A percentile compares a stretch with the other conserved stretches of the same genome.
Conservation (phyloP, 1,140 invertebrate genomes). For the Caenorhabditis brenneri region DNA sequence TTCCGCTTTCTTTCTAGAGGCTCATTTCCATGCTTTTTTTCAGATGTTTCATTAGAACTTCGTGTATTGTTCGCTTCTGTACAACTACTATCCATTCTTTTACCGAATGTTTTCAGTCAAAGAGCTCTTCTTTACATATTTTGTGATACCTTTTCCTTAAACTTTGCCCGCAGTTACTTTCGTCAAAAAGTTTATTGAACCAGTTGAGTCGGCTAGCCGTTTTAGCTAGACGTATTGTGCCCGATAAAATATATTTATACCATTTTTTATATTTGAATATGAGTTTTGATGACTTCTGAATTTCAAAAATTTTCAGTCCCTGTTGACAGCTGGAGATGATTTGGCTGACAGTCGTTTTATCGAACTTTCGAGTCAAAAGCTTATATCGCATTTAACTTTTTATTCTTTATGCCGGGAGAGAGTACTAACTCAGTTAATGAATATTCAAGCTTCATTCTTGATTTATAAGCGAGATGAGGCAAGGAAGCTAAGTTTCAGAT, state of each 20-base stretch:
- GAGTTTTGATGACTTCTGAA: neutral
- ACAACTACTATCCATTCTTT: neutral
- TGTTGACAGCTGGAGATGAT: too few species aligned
- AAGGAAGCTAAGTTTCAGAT: too few species aligned
- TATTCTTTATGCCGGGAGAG: too few species aligned
- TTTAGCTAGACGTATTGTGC: constrained; percentile 28
- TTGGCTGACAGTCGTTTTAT: too few species aligned
- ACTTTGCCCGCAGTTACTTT: constrained; percentile 30
- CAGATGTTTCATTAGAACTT: constrained; percentile 24
- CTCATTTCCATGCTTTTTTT: constrained; percentile 8
- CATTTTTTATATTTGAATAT: neutral
- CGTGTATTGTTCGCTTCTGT: constrained; percentile 36
- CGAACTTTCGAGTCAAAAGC: too few species aligned
- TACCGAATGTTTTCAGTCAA: neutral
- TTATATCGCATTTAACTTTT: too few species aligned
- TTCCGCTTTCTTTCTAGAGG: constrained; percentile 35
- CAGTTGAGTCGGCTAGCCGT: constrained; percentile 39
- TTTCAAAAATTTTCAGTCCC: too few species aligned
- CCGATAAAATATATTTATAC: constrained; percentile 19
- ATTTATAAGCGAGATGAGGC: too few species aligned
- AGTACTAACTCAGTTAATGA: too few species aligned
- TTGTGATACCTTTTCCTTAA: constrained; percentile 21
- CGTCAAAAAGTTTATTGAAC: neutral
- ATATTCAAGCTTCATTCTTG: too few species aligned
- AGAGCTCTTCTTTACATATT: constrained; percentile 40